Base-by-base conservation (phyloP, 2,888 invertebrate species). In the Drosophila quinaria region DNA sequence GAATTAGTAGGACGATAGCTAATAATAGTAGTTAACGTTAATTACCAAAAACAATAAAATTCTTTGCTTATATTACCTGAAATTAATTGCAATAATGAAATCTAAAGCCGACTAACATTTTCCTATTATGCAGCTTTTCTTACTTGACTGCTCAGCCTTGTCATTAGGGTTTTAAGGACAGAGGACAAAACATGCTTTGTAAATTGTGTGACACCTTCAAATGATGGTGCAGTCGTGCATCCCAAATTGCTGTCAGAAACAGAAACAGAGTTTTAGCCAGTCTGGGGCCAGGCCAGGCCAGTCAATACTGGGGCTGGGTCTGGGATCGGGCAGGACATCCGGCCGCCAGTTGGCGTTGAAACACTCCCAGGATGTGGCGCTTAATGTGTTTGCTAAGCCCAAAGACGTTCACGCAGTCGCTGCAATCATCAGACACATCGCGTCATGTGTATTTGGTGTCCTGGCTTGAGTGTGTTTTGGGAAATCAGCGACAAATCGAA, bases 401-500 rank as follows among this genome's bases (percentile, higher is more conserved):
- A 77, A 74, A 79, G 76, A 79, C 79, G 66, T 74, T 41, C 70
- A 74, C 74, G 74, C 63, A 74, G 74, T 69, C 52, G 58, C 47
- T 67, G 67, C 70, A 70, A 70, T 62, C 61, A 64, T 68, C 68
- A 59, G 42, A 64, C 63, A 74, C 56, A 73, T 37, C 35, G 58
- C 39, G 52, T 49, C 58, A 44, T 49, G 44, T 59, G 42, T 58
- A 31, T 54, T 37, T 37, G 22, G 22, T 50, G 15, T 44, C 51
- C 50, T 54, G 67, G 58, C 49, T 51, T 41, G 35, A 59, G 69
- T 72, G 78, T 78, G 87, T 76, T 83, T 87, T 80, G 84, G 81
- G 84, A 84, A 87, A 89, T 87, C 89, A 89, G 63, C 66, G 78
- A 52, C 59, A 89, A 84, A 86, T 80, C 77, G 75, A 77, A 88